Percentiles rank a stretch among this genome's conserved stretches.
Conservation (phyloP, 2,113 vertebrate genomes). For the Myxocyprinus asiaticus region DNA sequence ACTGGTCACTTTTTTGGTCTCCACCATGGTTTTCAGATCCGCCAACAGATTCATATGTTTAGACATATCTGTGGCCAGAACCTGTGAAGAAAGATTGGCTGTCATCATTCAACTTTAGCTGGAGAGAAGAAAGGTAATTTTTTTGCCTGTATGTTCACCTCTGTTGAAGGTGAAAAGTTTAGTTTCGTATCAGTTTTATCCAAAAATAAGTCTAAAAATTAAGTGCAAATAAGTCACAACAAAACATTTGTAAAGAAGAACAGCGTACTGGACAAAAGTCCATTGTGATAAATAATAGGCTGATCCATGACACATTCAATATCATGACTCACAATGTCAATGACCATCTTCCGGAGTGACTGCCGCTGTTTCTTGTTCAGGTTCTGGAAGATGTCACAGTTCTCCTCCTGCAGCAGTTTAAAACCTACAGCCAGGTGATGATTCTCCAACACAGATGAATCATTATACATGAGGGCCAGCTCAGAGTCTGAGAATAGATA, state of each 20-base stretch:
- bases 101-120: too few species aligned
- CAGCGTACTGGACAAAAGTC: not conserved
- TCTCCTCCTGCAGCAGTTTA: constrained; percentile 98
- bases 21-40: constrained; percentile 98
- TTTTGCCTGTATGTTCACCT: too few species aligned
- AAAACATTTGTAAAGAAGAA: too few species aligned
- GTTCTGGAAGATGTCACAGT: constrained; percentile 99
- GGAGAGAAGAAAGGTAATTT: too few species aligned
- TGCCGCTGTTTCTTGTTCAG: constrained; percentile 98
- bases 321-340: constrained; percentile 92
- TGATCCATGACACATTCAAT: not conserved
- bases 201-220: too few species aligned
- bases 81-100: constrained; percentile 68
- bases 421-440: constrained; percentile 98
- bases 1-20: constrained; percentile 99
- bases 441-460: constrained; percentile 97
- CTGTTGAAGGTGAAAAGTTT: too few species aligned
- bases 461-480: constrained; percentile 99
- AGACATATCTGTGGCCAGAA: constrained; percentile 98
- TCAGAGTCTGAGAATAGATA: constrained; percentile 83
- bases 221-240: too few species aligned
- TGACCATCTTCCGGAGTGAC: constrained; percentile 98
- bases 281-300: not conserved
- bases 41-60: constrained; percentile 99
- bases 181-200: too few species aligned